Conservation (phyloP, 2,113 vertebrate species). For the Butastur rufipennis region DNA sequence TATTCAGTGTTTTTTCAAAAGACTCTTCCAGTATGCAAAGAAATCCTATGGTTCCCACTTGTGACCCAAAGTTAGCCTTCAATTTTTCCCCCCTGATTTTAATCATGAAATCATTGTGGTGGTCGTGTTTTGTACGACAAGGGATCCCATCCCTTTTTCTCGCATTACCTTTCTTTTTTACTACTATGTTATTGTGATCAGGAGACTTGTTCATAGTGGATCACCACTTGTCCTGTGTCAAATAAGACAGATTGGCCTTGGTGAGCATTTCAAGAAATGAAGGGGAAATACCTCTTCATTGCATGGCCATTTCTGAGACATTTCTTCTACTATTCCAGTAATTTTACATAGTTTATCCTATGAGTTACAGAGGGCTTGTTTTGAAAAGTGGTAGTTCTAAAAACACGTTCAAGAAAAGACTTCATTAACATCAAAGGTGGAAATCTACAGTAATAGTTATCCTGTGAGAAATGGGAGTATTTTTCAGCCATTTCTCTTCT, state of each 20-base stretch:
- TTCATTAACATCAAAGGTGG: not conserved
- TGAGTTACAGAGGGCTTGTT: not conserved
- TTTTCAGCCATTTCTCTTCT: not conserved
- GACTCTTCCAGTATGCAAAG: not conserved
- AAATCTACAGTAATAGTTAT: not conserved
- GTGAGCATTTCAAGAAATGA: not conserved
- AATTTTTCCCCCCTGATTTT: rapidly evolving
- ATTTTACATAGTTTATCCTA: not conserved
- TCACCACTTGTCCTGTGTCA: not conserved
- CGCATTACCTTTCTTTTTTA: not conserved
- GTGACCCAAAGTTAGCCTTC: not conserved
- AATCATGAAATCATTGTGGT: not conserved
- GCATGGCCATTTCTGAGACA: not conserved
- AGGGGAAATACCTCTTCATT: not conserved
- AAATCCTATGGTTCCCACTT: not conserved
- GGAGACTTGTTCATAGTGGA: not conserved
- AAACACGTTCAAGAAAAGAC: not conserved
- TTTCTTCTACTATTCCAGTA: not conserved
- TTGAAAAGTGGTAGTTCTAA: not conserved
- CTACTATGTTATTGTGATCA: not conserved
- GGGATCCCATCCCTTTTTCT: not conserved
- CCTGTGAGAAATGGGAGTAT: not conserved
- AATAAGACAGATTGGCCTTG: not conserved
- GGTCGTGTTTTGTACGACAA: not conserved
- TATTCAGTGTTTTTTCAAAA: not conserved